Base-by-base conservation (phyloP, 2,113 vertebrate species). In the Psettodes erumei region DNA sequence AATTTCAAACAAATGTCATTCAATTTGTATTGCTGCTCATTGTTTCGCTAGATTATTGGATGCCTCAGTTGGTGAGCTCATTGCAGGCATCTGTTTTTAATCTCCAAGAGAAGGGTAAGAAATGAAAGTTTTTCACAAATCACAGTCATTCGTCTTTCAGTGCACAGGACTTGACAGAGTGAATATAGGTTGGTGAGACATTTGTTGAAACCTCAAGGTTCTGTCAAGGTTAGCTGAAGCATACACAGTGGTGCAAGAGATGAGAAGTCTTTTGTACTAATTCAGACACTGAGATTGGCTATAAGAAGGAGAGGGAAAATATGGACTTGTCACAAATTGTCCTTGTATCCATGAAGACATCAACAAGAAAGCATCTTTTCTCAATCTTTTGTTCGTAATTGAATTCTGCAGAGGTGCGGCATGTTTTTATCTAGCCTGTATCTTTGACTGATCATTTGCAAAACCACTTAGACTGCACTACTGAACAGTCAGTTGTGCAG, bases 1-100 rank as follows among this genome's bases (percentile, higher is more conserved):
- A 91, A 90, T 91, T 89, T 91, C 91, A 92, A 77, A 86, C 84
- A 90, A 91, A 92, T 90, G 89, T 82, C 88, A 88, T 87, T 91
- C 80, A 78, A 89, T 89, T 88, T 90, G 86, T 77, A 43, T 60
- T 25, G 66, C 71, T 18, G 47, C 74, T 79, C n/a, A 19, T 60
- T 55, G 82, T 76, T 82, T 87, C 79, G 28, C 73, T 48, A 67
- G 75, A 89, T 88, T 83, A 79, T 60, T 28, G 9, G 70, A 81
- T 18, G 53, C 28, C 69, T 84, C 68, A 6, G 25, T 37, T 19
- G 38, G 63, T 42, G 80, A 83, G 65, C 79, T 85, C 74, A 51
- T 48, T 71, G 79, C 50, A 13, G 0, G 64, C 53, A 65, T 79
- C 73, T 66, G 43, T 60, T 53, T 76, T 72, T 81, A 72, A 75